Evolutionary conservation across 2,888 invertebrate species (phyloP).

Genomic region (Ormyrus thymus): DNA sequence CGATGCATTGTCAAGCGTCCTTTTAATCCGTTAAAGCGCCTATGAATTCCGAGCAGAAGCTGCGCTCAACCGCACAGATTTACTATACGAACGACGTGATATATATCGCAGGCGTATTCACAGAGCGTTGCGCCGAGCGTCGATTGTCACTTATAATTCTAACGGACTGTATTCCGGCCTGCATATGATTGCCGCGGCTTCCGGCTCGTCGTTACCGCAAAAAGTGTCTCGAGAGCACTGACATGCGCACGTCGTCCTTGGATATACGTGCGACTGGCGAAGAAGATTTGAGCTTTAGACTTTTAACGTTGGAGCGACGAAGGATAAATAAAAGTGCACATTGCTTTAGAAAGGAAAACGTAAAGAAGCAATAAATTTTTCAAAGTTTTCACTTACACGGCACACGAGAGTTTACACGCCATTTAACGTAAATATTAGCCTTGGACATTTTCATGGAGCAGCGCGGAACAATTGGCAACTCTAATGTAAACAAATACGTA

Average conservation of each 20-base stretch:
- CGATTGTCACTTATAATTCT: slow-evolving; percentile 54
- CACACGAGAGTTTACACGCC: no score
- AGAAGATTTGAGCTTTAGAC: no score
- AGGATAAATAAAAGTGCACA: no score
- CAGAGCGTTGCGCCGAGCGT: slow-evolving; percentile 8
- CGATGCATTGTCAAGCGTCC: background rate
- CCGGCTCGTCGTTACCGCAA: slow-evolving; percentile 46
- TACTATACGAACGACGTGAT: background rate
- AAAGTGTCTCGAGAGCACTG: slow-evolving; percentile 34
- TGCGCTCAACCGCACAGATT: background rate
- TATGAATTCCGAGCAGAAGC: background rate
- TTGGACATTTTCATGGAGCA: no score
- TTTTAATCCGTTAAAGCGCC: background rate
- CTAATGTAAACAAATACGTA: no score
- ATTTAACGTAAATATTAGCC: no score
- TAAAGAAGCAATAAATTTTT: no score
- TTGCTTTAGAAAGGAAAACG: no score
- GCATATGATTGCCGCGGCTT: slow-evolving; percentile 56
- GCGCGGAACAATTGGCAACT: no score
- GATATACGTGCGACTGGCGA: no score
- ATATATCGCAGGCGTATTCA: background rate
- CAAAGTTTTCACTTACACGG: no score
- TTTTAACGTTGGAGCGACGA: no score
- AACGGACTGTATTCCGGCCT: slow-evolving; percentile 57
- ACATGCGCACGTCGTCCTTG: background rate